Conservation (phyloP, 2,888 invertebrate species). For the Apodemia mormo region DNA sequence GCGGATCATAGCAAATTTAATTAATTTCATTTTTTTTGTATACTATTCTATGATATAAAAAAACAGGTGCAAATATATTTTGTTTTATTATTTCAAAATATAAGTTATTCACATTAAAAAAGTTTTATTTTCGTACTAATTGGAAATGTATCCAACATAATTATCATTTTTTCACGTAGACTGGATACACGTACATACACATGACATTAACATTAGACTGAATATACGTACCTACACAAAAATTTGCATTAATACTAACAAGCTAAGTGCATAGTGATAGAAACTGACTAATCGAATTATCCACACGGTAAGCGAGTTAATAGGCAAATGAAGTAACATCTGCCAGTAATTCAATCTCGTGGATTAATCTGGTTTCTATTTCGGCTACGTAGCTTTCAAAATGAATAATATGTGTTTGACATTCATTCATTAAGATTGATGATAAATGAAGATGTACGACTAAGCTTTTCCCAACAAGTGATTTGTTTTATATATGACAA, state of each 20-base stretch:
- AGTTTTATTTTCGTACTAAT: too few species aligned
- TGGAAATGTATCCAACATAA: too few species aligned
- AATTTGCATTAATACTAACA: not conserved
- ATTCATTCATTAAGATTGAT: not conserved
- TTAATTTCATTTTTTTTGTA: too few species aligned
- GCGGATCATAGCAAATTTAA: too few species aligned
- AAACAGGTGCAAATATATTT: too few species aligned
- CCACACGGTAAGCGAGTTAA: slow-evolving; percentile 14
- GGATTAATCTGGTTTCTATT: slow-evolving; percentile 16
- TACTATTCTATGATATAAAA: too few species aligned
- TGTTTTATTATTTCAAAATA: too few species aligned
- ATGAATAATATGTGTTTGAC: not conserved
- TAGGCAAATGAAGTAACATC: slow-evolving; percentile 9
- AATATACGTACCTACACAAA: not conserved
- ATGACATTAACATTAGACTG: too few species aligned
- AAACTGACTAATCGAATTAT: slow-evolving; percentile 10
- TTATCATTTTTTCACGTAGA: not conserved
- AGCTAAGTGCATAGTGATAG: slow-evolving; percentile 1
- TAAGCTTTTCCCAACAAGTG: not conserved
- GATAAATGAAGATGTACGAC: not conserved
- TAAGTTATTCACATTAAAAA: too few species aligned
- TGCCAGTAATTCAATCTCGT: slow-evolving; percentile 12
- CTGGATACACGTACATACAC: not conserved
- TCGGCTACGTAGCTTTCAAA: not conserved
- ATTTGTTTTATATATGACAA: too few species aligned